Base-by-base conservation (phyloP, 2,113 vertebrate genomes). In the Callionymus lyra region DNA sequence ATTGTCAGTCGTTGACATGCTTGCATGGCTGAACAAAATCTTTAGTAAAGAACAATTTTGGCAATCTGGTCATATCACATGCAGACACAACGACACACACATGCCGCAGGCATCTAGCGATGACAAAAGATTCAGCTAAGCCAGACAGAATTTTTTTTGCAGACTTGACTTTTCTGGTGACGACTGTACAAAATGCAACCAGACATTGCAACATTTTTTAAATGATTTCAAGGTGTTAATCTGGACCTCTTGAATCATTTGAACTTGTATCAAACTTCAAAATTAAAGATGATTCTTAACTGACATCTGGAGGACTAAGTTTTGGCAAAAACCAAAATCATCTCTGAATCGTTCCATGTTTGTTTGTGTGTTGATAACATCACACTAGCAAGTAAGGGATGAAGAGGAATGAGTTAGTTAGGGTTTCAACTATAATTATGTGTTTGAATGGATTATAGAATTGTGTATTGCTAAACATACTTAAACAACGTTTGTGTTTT, bases 61-160 rank as follows among this genome's bases (percentile, higher is more conserved):
- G 44, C 65, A 67, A 66, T 77, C 70, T 44, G 39, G 53, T 36
- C 63, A 44, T 63, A 68, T 65, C 59, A 65, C 53, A 49, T 42
- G 21, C 21, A 4, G 21, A 27, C 21, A 27, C 21, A 27, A 27
- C 4, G 21, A 31, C 44, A 16, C 53, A 53, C 42, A 41, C 63
- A 40, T 31, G 15, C 31, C 47, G 48, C 44, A 46, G 63, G 51
- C 70, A 65, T 65, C 56, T 67, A 65, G 58, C 50, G 60, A 56
- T 52, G 49, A 79, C 76, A 77, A 77, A 44, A 44, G 68, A 59
- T 1, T 38, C 74, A 53, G 63, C 55, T 67, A 63, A 75, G 75
- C 37, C 65, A 59, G 46, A 70, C n/a, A n/a, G n/a, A n/a, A n/a
- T n/a, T n/a, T n/a, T n/a, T 41, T 27, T 27, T 27, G 21, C 68